Conservation (phyloP, 30 jellyfish, hydroid and myxozoan species). For the Cassiopea andromeda region DNA sequence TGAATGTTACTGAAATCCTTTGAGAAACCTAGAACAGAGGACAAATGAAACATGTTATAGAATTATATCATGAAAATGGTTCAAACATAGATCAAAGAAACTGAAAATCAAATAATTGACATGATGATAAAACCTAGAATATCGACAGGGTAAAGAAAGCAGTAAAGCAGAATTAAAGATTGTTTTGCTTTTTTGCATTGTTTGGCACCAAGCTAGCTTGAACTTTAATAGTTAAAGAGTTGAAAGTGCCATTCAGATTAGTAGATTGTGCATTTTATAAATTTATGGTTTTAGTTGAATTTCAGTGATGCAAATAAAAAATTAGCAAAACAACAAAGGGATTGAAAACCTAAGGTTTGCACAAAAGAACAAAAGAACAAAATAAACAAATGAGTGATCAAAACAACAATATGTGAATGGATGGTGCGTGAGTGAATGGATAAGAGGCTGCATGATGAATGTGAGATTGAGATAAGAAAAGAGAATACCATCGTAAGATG, state of each 20-base stretch:
- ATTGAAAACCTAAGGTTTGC: not conserved
- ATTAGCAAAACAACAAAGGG: not conserved
- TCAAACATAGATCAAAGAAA: too few relatives aligned
- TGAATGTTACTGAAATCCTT: constrained; percentile 1
- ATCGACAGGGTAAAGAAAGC: too few relatives aligned
- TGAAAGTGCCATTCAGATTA: too few relatives aligned
- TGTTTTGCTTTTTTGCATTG: too few relatives aligned
- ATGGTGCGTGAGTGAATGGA: constrained; percentile 8
- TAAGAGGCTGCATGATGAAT: not conserved
- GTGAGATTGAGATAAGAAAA: not conserved
- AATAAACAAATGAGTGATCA: not conserved
- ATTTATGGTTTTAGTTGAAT: too few relatives aligned
- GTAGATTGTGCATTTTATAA: too few relatives aligned
- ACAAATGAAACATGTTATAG: not conserved
- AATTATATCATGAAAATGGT: too few relatives aligned
- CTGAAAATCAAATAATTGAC: too few relatives aligned
- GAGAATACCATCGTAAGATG: not conserved
- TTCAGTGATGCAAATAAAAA: not conserved
- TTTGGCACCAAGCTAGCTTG: too few relatives aligned
- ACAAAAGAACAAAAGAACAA: not conserved
- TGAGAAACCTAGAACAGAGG: not conserved
- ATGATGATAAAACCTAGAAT: too few relatives aligned
- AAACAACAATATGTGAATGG: not conserved
- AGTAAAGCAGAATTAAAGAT: too few relatives aligned
- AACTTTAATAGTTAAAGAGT: too few relatives aligned